phyloP scores from a whole-genome alignment of 2,888 invertebrate species.

The Drosophila paracracens region DNA sequence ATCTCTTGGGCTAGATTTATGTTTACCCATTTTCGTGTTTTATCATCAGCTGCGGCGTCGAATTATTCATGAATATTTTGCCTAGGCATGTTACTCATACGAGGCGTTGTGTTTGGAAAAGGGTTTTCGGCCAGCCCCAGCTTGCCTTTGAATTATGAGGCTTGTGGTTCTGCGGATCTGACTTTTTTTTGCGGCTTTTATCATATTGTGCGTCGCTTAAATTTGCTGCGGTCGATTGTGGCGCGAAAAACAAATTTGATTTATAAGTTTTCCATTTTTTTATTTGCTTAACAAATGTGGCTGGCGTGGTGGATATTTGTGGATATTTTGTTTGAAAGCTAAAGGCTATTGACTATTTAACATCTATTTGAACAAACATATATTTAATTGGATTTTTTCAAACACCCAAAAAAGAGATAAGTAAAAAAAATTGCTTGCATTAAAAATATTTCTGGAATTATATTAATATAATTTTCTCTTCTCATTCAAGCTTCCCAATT shows the following conservation, averaged over 20 bases:
- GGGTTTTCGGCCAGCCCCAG: slow-evolving; percentile 53
- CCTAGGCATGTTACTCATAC: slow-evolving; percentile 73
- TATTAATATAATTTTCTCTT: not conserved
- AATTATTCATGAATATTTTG: slow-evolving; percentile 81
- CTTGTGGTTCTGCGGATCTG: slow-evolving; percentile 27
- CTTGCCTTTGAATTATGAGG: slow-evolving; percentile 69
- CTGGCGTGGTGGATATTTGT: not conserved
- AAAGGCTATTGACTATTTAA: not conserved
- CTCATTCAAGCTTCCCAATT: not conserved
- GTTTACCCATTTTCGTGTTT: slow-evolving; percentile 76
- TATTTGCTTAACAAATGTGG: not conserved
- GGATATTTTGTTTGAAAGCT: not conserved
- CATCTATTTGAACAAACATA: not conserved
- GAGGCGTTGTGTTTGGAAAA: slow-evolving; percentile 64
- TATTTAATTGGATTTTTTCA: not conserved
- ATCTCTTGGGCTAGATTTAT: slow-evolving; percentile 68
- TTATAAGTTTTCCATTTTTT: slow-evolving; percentile 39
- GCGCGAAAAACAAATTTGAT: slow-evolving; percentile 74
- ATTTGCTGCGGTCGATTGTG: slow-evolving; percentile 47
- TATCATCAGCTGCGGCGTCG: slow-evolving; percentile 77
- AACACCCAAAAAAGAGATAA: rapidly evolving
- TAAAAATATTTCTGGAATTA: not conserved
- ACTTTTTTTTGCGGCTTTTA: slow-evolving; percentile 49
- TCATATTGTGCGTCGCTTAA: slow-evolving; percentile 49
- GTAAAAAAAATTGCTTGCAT: not conserved